Base-by-base conservation (phyloP, 2,888 invertebrate species). In the Lithophane leautieri region DNA sequence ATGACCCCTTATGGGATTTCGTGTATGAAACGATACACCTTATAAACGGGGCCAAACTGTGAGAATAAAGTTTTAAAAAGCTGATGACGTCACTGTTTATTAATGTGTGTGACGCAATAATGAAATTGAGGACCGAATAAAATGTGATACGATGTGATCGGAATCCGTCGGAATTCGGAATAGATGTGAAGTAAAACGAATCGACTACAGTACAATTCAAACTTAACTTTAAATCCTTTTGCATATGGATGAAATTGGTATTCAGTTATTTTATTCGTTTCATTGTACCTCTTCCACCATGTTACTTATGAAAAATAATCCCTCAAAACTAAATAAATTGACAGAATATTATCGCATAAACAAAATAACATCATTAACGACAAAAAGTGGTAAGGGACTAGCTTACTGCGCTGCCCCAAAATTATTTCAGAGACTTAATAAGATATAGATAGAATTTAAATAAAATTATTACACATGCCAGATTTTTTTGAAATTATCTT, bases 61-160 rank as follows among this genome's bases (percentile, higher is more conserved):
- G 16, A 52, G 16, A 44, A 40, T 25, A 12, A 25, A 54, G 16
- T 19, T 44, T n/a, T 0, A 2, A 62, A 34, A 9, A 50, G 4
- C 8, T 34, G 12, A 25, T 52, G 14, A 60, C 16, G n/a, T 52
- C 19, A 42, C 12, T 25, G 22, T 6, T 28, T 52, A 16, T n/a
- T 28, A 1, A 42, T 16, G 25, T 68, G 14, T 50, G 47, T 22
- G 7, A 44, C 25, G 44, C 34, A 44, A 61, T 54, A 60, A 47
- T 61, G 0, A 61, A 79, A 61, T 47, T 54, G 19, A 73, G 73
- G 76, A 80, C 47, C 76, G 19, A 81, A 81, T 54, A 54, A 16
- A 61, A 72, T 80, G 81, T 76, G 14, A 52, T 28, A 42, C 16
- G 28, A 61, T 2, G 2, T 52, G 42, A 60, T 70, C 16, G 58